Conservation (phyloP, 2,797 vertebrate genomes). For the Rhynchotus rufescens region DNA sequence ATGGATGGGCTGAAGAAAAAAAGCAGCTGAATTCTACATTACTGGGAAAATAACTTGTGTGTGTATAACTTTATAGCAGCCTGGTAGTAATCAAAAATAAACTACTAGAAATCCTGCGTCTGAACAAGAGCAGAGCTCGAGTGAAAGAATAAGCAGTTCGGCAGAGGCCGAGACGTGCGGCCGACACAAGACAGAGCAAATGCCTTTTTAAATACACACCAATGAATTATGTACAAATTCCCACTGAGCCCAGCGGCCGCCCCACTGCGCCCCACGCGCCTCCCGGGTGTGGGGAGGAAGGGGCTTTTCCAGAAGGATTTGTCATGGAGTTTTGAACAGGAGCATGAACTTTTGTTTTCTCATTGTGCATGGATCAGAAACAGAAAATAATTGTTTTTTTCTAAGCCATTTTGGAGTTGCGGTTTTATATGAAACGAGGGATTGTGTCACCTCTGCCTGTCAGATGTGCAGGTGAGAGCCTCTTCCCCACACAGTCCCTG, state of each 20-base stretch:
- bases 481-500: neutral
- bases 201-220: neutral
- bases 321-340: neutral
- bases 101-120: constrained; percentile 30
- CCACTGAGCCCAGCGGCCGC: neutral
- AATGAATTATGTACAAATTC: neutral
- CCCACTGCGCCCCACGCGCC: accelerated
- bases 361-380: neutral
- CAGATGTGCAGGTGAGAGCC: neutral
- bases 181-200: constrained; percentile 43
- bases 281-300: accelerated
- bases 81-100: constrained; percentile 36
- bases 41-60: neutral
- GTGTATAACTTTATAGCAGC: neutral
- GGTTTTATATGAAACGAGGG: accelerated
- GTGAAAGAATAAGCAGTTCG: constrained; percentile 26
- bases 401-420: neutral
- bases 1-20: neutral
- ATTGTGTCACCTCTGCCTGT: accelerated
- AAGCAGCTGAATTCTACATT: neutral
- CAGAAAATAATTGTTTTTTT: neutral
- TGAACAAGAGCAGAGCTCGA: constrained; percentile 34
- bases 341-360: no score
- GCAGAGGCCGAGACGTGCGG: neutral
- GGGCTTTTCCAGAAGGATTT: neutral